Conservation (phyloP, 92 coral and sea anemone genomes). For the Actinostola sp. region DNA sequence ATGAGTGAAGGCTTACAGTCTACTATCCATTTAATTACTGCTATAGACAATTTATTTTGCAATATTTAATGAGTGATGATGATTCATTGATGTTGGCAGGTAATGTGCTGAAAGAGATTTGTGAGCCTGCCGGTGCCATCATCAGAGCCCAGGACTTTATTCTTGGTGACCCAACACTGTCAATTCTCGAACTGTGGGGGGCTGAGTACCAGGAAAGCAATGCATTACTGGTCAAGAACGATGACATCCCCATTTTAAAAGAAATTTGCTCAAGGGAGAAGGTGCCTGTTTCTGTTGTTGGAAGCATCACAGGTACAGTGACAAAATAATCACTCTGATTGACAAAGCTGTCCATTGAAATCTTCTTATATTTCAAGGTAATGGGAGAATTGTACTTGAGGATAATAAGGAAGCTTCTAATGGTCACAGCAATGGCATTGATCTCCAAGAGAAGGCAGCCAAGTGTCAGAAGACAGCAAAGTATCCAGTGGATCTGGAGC, state of each 20-base stretch:
- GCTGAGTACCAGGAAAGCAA: slow-evolving; percentile 99
- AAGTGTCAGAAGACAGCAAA: slow-evolving; percentile 66
- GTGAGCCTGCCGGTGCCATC: slow-evolving; percentile 94
- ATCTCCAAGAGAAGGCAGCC: slow-evolving; percentile 39
- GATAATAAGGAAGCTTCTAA: slow-evolving; percentile 52
- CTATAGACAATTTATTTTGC: no score
- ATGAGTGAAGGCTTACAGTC: no score
- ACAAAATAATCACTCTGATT: background rate
- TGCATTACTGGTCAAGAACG: slow-evolving; percentile 79
- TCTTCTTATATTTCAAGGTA: slow-evolving; percentile 49
- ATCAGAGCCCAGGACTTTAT: slow-evolving; percentile 75
- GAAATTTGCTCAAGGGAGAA: slow-evolving; percentile 86
- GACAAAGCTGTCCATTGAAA: background rate
- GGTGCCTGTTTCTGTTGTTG: slow-evolving; percentile 93
- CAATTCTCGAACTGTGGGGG: slow-evolving; percentile 96
- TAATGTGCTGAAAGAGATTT: slow-evolving; percentile 93
- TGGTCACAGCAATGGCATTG: slow-evolving; percentile 29
- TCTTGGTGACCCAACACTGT: slow-evolving; percentile 97
- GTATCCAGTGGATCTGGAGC: slow-evolving; percentile 91
- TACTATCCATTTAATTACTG: background rate
- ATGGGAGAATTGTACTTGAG: slow-evolving; percentile 89
- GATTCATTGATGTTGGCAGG: slow-evolving; percentile 43
- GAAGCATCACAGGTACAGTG: slow-evolving; percentile 82
- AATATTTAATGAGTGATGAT: background rate
- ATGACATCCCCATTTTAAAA: slow-evolving; percentile 59